A percentile compares a stretch with the other conserved stretches of the same genome.
phyloP scores from a whole-genome alignment of 1,140 invertebrate genomes.

The Theocolax elegans region DNA sequence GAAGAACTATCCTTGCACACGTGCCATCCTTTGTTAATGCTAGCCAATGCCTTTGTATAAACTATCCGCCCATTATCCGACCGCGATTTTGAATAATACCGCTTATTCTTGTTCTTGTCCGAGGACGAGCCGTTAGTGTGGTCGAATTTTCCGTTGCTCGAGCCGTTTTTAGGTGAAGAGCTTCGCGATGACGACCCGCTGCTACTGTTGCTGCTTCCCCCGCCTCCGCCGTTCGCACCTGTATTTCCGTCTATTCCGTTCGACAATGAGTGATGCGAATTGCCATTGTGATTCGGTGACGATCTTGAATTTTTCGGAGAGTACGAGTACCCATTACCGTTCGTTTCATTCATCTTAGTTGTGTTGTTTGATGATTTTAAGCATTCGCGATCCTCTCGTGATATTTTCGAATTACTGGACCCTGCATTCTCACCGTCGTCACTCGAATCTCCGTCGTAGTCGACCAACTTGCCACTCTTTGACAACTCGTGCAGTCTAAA shows the following conservation, averaged over 20 bases:
- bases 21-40: constrained; percentile 57
- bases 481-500: constrained; percentile 28
- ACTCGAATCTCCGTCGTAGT: constrained; percentile 60
- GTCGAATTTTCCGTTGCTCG: constrained; percentile 15
- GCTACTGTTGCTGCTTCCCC: constrained; percentile 6
- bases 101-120: constrained; percentile 26
- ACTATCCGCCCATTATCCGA: constrained; percentile 50
- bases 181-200: constrained; percentile 8
- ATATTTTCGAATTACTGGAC: neutral
- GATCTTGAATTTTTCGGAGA: constrained; percentile 7
- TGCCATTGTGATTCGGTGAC: constrained; percentile 18
- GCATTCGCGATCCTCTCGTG: constrained; percentile 4
- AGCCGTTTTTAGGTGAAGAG: constrained; percentile 19
- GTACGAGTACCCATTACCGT: constrained; percentile 10
- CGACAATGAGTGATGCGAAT: neutral
- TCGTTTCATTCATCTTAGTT: constrained; percentile 13
- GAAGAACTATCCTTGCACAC: constrained; percentile 55
- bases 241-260: constrained; percentile 9
- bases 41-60: constrained; percentile 53
- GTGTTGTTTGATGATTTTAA: constrained; percentile 10
- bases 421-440: constrained; percentile 58
- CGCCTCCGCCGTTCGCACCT: neutral
- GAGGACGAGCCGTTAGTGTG: constrained; percentile 7
- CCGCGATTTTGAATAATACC: constrained; percentile 3
- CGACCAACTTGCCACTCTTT: constrained; percentile 59